A percentile compares a stretch with the other conserved stretches of the same genome.
Evolutionary conservation across 2,797 vertebrate genomes (phyloP).

Genomic region (Periparus ater): DNA sequence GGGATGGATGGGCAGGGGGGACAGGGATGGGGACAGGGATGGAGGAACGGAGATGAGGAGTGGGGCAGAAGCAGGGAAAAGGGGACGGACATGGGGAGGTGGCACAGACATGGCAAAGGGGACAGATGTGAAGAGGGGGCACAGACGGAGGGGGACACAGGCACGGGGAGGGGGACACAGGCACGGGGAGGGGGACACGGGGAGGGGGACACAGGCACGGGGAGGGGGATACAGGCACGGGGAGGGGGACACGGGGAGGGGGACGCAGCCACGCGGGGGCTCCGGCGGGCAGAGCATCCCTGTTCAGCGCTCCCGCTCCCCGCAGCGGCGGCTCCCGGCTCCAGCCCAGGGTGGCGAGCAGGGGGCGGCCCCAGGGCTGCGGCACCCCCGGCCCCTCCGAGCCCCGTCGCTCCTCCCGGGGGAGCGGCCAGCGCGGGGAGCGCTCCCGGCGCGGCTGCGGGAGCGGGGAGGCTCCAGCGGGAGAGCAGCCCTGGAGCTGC

Average conservation of each 20-base stretch:
- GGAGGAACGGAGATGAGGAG: not conserved
- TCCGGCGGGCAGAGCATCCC: not conserved
- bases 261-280: not conserved
- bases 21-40: not conserved
- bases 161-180: too few species aligned
- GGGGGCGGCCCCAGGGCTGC: not conserved
- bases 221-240: too few species aligned
- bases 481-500: not conserved
- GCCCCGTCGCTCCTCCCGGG: not conserved
- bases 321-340: not conserved
- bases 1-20: not conserved
- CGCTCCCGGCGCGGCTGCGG: not conserved
- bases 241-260: not conserved
- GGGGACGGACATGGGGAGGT: too few species aligned
- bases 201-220: not conserved
- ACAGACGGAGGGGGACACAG: not conserved
- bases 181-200: too few species aligned
- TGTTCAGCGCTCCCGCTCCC: not conserved
- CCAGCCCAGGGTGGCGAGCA: not conserved
- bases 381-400: not conserved
- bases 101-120: not conserved
- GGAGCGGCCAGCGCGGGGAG: not conserved
- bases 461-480: not conserved
- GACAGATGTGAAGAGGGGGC: not conserved
- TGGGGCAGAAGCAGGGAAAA: too few species aligned